These are phyloP conservation scores for Ochlodes sylvanus DNA, from an alignment of 2,888 invertebrate species.

Conservation along the genomic window DNA sequence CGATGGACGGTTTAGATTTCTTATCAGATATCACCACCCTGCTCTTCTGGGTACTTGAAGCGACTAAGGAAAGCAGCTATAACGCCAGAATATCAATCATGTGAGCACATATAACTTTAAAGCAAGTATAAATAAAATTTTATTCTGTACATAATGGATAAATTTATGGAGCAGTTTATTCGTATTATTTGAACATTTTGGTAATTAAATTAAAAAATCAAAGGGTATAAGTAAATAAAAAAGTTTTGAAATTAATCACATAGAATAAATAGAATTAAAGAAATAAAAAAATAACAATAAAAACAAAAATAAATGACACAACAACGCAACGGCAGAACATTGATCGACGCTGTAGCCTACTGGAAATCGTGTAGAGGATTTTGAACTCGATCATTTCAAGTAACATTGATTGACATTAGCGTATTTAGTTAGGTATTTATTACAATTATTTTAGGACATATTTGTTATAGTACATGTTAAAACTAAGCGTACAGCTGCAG, in stretches of 20 bases:
- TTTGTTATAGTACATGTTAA: background rate
- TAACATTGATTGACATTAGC: background rate
- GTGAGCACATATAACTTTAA: slow-evolving; percentile 26
- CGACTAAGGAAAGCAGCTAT: slow-evolving; percentile 76
- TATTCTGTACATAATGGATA: slow-evolving; percentile 4
- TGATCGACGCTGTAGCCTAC: slow-evolving; percentile 24
- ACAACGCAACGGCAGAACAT: slow-evolving; percentile 42
- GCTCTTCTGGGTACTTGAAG: slow-evolving; percentile 64
- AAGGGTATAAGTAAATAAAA: background rate
- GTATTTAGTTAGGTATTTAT: background rate
- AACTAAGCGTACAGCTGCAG: background rate
- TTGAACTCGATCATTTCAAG: slow-evolving; percentile 22
- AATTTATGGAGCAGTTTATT: slow-evolving; percentile 9
- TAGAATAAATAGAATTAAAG: background rate
- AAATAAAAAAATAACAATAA: background rate
- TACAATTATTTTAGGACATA: background rate
- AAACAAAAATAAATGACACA: slow-evolving; percentile 51
- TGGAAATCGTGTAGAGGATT: slow-evolving; percentile 21
- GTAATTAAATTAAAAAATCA: background rate
- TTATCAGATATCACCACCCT: slow-evolving; percentile 54
- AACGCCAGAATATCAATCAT: slow-evolving; percentile 51
- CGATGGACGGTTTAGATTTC: slow-evolving; percentile 59
- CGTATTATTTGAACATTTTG: background rate
- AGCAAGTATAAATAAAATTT: background rate
- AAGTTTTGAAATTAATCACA: slow-evolving; percentile 5